Evolutionary conservation across 2,888 invertebrate species (phyloP).

Genomic region (Xestoiulus laeticollis): DNA sequence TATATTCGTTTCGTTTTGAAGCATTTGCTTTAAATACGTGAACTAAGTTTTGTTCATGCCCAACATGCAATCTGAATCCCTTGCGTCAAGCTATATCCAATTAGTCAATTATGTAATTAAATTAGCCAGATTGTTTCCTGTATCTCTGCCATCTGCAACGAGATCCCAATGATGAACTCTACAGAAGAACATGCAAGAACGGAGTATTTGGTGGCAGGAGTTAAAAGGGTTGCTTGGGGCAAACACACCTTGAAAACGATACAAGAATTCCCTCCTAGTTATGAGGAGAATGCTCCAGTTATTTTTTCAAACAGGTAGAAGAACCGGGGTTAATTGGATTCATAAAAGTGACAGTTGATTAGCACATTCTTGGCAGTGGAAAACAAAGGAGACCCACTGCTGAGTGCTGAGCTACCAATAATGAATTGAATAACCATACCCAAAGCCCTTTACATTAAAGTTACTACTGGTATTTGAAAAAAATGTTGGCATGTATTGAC

Average conservation of each 20-base stretch:
- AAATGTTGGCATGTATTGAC: background rate
- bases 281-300: background rate
- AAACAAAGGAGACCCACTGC: slow-evolving; percentile 33
- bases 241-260: background rate
- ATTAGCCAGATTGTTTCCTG: background rate
- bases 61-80: background rate
- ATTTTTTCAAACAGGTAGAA: background rate
- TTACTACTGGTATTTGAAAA: background rate
- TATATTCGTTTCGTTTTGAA: too few species aligned
- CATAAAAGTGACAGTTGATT: slow-evolving; percentile 20
- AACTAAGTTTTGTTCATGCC: too few species aligned
- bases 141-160: background rate
- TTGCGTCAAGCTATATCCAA: background rate
- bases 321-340: slow-evolving; percentile 30
- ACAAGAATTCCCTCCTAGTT: background rate
- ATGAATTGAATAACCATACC: background rate
- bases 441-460: background rate
- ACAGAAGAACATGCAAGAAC: background rate
- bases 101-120: background rate
- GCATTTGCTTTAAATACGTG: too few species aligned
- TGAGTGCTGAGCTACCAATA: background rate
- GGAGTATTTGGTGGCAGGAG: background rate
- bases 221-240: background rate
- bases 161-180: background rate
- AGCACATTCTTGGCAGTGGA: background rate